These are phyloP conservation scores for Anoplopoma fimbria DNA, from an alignment of 2,113 vertebrate genomes.

Conservation along the genomic window DNA sequence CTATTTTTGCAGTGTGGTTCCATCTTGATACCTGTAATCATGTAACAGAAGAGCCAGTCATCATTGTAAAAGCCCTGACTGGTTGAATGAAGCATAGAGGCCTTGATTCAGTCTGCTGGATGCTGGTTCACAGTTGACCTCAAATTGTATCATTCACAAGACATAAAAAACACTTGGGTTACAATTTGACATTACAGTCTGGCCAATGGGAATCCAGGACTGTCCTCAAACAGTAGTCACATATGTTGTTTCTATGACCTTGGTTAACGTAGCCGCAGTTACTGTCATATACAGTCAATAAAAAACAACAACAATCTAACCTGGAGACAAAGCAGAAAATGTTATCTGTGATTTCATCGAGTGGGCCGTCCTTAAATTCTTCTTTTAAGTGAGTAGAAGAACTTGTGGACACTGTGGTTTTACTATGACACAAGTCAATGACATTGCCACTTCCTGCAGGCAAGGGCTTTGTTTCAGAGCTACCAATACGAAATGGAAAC, in stretches of 20 bases:
- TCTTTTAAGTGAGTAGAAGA: constrained; percentile 1
- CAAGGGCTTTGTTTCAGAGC: neutral
- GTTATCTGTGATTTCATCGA: constrained; percentile 23
- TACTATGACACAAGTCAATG: neutral
- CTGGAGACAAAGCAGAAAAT: neutral
- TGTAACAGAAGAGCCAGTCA: neutral
- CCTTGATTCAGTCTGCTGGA: constrained; percentile 12
- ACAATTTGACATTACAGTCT: neutral
- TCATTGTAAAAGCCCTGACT: constrained; percentile 11
- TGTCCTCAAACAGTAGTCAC: neutral
- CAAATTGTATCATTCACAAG: constrained; percentile 10
- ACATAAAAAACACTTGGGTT: neutral
- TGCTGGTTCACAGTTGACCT: constrained; percentile 5
- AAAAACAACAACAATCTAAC: neutral
- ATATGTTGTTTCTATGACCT: constrained; percentile 6
- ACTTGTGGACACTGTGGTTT: neutral
- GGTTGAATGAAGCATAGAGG: neutral
- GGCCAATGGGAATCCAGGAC: neutral
- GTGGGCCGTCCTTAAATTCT: neutral
- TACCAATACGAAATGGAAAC: neutral
- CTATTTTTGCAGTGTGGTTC: neutral
- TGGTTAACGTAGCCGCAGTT: neutral
- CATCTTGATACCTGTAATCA: constrained; percentile 22
- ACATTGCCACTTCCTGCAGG: constrained; percentile 23
- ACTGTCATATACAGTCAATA: constrained; percentile 3